Evolutionary conservation across 2,113 vertebrate genomes (phyloP).

Genomic region (Pterophyllum scalare): DNA sequence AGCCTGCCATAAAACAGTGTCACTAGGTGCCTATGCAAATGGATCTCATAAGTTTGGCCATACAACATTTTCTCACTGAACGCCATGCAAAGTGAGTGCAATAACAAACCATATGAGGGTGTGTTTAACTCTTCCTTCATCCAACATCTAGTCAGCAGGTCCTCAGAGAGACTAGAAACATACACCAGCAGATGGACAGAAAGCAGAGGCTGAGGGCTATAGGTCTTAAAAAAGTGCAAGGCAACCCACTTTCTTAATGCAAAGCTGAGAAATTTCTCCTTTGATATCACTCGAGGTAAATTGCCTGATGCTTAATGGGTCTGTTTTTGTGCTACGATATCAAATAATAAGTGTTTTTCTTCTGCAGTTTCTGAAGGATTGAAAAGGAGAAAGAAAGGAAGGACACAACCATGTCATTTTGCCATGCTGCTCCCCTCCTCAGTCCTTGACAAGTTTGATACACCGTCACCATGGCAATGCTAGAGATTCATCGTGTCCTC

Average conservation of each 20-base stretch:
- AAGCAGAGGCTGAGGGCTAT: conserved; percentile 17
- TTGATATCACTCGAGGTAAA: conserved; percentile 12
- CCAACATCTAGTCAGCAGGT: not conserved
- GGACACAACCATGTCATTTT: conserved; percentile 17
- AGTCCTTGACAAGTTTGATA: conserved; percentile 39
- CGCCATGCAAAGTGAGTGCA: conserved; percentile 50
- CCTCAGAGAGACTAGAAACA: conserved; percentile 9
- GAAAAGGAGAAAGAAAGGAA: conserved; percentile 7
- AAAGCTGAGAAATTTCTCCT: not conserved
- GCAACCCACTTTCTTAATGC: not conserved
- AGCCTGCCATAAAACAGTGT: conserved; percentile 5
- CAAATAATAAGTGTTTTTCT: not conserved
- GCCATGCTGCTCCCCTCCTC: conserved; percentile 54
- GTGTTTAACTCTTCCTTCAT: not conserved
- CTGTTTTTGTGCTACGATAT: not conserved
- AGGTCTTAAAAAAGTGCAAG: not conserved
- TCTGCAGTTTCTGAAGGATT: not conserved
- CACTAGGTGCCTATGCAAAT: conserved; percentile 51
- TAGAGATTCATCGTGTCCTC: conserved; percentile 48
- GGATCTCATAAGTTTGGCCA: not conserved
- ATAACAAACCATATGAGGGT: conserved; percentile 10
- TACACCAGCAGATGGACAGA: conserved; percentile 5
- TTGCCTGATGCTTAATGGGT: conserved; percentile 37
- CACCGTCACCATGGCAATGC: conserved; percentile 74
- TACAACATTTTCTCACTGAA: conserved; percentile 6